phyloP scores from a whole-genome alignment of 2,888 invertebrate species.

The Sminthurides aquaticus region DNA sequence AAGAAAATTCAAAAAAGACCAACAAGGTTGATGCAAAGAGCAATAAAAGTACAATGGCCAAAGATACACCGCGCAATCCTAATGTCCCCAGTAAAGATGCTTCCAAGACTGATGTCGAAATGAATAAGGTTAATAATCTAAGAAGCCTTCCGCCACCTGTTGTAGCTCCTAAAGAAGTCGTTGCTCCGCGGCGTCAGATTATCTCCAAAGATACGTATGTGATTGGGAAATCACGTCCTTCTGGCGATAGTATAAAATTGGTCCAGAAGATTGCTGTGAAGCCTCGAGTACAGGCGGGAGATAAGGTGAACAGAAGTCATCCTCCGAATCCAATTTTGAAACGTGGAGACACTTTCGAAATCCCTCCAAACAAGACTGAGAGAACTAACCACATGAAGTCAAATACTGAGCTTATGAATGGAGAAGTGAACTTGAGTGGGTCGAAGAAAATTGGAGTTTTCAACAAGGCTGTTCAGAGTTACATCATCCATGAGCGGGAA shows the following conservation, averaged over 20 bases:
- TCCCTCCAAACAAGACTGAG: not conserved
- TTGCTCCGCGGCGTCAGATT: not conserved
- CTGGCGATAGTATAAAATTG: not conserved
- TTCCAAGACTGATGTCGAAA: not conserved
- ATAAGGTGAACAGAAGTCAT: not conserved
- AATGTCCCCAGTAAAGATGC: no score
- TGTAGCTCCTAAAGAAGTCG: not conserved
- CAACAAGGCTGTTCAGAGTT: not conserved
- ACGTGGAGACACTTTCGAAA: not conserved
- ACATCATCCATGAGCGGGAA: not conserved
- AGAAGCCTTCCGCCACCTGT: not conserved
- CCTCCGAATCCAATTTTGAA: not conserved
- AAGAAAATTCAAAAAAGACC: no score
- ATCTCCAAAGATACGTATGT: not conserved
- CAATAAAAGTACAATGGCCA: no score
- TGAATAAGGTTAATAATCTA: not conserved
- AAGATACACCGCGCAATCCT: no score
- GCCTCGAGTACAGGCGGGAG: not conserved
- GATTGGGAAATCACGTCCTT: not conserved
- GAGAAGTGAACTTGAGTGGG: not conserved
- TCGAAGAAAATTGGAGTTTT: not conserved
- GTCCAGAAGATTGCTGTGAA: conserved; percentile 3
- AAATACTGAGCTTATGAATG: not conserved
- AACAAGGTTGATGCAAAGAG: no score
- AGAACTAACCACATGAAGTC: not conserved